A percentile compares a stretch with the other conserved stretches of the same genome.
Conservation (phyloP, 1,140 invertebrate genomes). For the Cherax destructor region DNA sequence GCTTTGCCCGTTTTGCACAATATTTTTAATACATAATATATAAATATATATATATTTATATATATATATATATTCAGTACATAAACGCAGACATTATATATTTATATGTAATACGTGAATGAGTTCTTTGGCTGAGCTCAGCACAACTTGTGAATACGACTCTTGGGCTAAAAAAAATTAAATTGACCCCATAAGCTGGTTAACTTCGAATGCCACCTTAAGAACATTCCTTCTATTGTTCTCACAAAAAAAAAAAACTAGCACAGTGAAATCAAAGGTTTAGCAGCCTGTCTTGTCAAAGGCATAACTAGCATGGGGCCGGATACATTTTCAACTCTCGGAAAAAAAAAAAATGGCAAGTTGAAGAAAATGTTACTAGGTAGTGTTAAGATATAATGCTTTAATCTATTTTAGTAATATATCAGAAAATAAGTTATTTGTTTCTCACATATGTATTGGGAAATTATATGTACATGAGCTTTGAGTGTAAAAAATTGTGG, state of each 20-base stretch:
- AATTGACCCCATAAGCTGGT: constrained; percentile 4
- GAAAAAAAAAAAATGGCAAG: constrained; percentile 21
- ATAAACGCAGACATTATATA: too few relatives aligned
- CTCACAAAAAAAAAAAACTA: constrained; percentile 9
- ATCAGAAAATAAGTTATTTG: constrained; percentile 66
- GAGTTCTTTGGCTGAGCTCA: background rate
- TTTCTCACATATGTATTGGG: constrained; percentile 47
- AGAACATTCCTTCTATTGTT: constrained; percentile 17
- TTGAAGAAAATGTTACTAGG: constrained; percentile 34
- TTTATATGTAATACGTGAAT: background rate
- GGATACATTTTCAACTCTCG: constrained; percentile 20
- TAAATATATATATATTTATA: too few relatives aligned
- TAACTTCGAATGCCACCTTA: constrained; percentile 2
- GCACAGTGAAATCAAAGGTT: constrained; percentile 20
- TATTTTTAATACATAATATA: too few relatives aligned
- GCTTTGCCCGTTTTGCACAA: too few relatives aligned
- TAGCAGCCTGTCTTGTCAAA: background rate
- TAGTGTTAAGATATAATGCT: constrained; percentile 27
- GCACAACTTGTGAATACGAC: constrained; percentile 4
- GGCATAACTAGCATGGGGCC: constrained; percentile 41
- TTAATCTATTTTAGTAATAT: constrained; percentile 37
- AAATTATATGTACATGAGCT: constrained; percentile 65
- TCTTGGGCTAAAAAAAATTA: constrained; percentile 32
- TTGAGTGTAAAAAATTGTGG: constrained; percentile 50
- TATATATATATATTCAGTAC: too few relatives aligned